phyloP scores from a whole-genome alignment of 2,113 vertebrate genomes.

The Loxodonta africana region DNA sequence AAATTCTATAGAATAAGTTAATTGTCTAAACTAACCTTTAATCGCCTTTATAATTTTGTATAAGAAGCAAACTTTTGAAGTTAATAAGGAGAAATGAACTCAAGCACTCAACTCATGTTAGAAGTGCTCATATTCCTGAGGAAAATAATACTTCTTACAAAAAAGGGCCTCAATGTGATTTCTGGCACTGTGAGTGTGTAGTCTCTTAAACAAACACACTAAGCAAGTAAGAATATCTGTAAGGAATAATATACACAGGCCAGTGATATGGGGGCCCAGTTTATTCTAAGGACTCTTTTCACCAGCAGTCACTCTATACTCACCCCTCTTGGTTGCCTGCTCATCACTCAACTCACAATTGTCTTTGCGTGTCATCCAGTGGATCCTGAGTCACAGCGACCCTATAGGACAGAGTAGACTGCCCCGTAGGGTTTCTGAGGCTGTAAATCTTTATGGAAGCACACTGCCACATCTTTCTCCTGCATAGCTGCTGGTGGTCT shows the following conservation, averaged over 20 bases:
- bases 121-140: not conserved
- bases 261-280: fast-evolving
- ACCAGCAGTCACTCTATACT: too few species aligned
- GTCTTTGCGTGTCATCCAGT: not conserved
- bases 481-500: too few species aligned
- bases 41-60: not conserved
- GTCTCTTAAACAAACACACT: not conserved
- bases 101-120: not conserved
- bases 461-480: too few species aligned
- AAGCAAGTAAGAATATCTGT: not conserved
- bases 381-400: not conserved
- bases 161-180: not conserved
- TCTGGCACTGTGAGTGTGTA: not conserved
- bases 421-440: not conserved
- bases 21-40: not conserved
- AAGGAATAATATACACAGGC: not conserved
- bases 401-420: not conserved
- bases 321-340: not conserved
- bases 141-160: not conserved
- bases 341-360: not conserved
- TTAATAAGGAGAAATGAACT: not conserved
- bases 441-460: not conserved
- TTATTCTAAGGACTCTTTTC: not conserved
- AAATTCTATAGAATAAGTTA: not conserved
- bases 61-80: not conserved